phyloP scores from a whole-genome alignment of 2,888 invertebrate genomes.

The Parelbella ahira region DNA sequence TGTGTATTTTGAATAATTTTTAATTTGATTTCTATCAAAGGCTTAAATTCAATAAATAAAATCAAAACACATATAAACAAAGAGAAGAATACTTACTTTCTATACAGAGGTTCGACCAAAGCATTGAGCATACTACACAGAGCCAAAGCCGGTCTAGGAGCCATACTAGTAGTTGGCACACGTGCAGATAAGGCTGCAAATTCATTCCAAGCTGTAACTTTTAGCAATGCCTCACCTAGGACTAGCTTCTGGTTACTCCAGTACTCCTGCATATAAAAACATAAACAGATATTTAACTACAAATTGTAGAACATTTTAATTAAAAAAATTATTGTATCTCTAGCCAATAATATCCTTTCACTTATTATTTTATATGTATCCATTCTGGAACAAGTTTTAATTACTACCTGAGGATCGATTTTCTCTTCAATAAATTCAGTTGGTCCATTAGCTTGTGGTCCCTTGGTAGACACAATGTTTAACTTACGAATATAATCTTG shows the following conservation, averaged over 20 bases:
- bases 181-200: constrained; percentile 89
- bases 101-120: constrained; percentile 92
- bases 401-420: constrained; percentile 82
- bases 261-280: constrained; percentile 54
- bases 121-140: constrained; percentile 90
- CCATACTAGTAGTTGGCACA: constrained; percentile 90
- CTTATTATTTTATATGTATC: no score
- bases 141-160: constrained; percentile 88
- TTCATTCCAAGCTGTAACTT: constrained; percentile 94
- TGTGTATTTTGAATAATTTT: no score
- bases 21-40: no score
- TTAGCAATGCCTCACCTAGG: constrained; percentile 92
- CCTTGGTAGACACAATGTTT: constrained; percentile 89
- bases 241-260: constrained; percentile 95
- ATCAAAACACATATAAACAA: no score
- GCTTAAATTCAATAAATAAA: no score
- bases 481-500: constrained; percentile 94
- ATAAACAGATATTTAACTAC: no score
- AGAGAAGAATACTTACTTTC: constrained; percentile 82
- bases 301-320: no score
- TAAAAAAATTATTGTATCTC: neutral
- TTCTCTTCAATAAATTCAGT: constrained; percentile 83
- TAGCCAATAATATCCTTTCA: no score
- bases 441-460: constrained; percentile 88
- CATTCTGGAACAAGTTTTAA: no score